Evolutionary conservation across 30 jellyfish, hydroid and myxozoan genomes (phyloP), one percentile per base, ranked within the genome.

Genomic region (Pseudorhiza aurosa): DNA sequence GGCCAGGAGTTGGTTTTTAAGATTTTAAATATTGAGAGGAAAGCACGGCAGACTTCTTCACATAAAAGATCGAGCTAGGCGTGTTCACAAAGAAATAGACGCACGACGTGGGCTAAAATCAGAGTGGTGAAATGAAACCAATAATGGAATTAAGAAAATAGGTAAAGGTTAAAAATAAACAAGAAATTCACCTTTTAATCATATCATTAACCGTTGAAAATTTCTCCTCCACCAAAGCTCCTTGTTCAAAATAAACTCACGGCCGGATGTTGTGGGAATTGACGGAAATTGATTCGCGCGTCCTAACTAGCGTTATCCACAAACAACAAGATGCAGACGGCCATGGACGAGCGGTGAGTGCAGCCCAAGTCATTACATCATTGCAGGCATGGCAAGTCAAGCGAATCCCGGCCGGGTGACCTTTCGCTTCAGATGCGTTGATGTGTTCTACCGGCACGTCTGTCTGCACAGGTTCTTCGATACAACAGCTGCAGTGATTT

Each of bases 321-420:
- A 63, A 79, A 64, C 83, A 79, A 40, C 45, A 14, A 59, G 83
- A 35, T 31, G 83, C 83, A 51, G 11, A 81, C 81, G 40, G 30
- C 70, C 88, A 35, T 57, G 58, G n/a, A n/a, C n/a, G 76, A 22
- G 65, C 28, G 77, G 42, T 79, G 77, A 55, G 75, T 65, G 77
- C 91, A 65, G 91, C 91, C 51, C 65, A 18, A 53, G 91, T 18
- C 65, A 79, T 79, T 79, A 79, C 91, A 79, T 79, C 91, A 79
- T 65, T 32, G 64, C 35, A 64, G 43, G 91, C 77, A 51, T 79
- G 77, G 39, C 21, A 51, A 53, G 27, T 55, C 85, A 72, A 47
- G 74, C 85, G 85, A 22, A 35, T 49, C 62, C 50, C 63, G 24
- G 79, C 57, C 25, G 31, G 39, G 68, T 56, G 83, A 65, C 83